Percentiles rank a stretch among this genome's conserved stretches.
phyloP scores from a whole-genome alignment of 2,797 vertebrate species.

The Astyanax mexicanus region DNA sequence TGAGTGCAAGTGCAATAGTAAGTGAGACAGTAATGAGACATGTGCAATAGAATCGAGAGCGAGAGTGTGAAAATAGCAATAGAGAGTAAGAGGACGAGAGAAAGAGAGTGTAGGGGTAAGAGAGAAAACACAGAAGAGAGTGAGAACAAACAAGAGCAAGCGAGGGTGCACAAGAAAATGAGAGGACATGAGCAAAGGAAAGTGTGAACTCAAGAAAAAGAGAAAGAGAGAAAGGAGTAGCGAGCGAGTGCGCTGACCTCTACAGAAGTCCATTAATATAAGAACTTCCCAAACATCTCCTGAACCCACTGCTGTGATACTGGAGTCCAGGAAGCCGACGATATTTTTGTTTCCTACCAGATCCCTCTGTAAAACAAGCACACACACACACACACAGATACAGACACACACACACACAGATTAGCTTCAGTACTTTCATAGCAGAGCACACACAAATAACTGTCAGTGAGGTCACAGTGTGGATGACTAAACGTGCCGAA shows the following conservation, averaged over 20 bases:
- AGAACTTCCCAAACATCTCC: slow-evolving; percentile 98
- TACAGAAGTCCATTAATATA: slow-evolving; percentile 97
- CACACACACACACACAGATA: too few species aligned
- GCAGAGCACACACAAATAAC: not conserved
- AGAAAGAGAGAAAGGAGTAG: not conserved
- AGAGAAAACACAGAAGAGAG: too few species aligned
- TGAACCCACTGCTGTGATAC: slow-evolving; percentile 90
- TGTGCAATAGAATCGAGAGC: not conserved
- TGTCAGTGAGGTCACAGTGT: not conserved
- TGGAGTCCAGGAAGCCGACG: slow-evolving; percentile 96
- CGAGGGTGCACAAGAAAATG: not conserved
- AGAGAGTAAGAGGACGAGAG: too few species aligned
- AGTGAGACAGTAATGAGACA: too few species aligned
- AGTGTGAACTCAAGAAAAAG: not conserved
- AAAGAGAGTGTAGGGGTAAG: too few species aligned
- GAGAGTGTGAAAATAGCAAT: not conserved
- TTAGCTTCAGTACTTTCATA: not conserved
- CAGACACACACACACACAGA: not conserved
- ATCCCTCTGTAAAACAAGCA: slow-evolving; percentile 82
- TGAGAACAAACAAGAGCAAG: not conserved
- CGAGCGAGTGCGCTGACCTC: slow-evolving; percentile 70
- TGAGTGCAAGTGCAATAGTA: too few species aligned
- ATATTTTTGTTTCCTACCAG: slow-evolving; percentile 97
- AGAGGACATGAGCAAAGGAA: not conserved
- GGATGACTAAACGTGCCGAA: slow-evolving; percentile 18